Base-by-base conservation (phyloP, 2,888 invertebrate species). In the Caenorhabditis zanzibari region DNA sequence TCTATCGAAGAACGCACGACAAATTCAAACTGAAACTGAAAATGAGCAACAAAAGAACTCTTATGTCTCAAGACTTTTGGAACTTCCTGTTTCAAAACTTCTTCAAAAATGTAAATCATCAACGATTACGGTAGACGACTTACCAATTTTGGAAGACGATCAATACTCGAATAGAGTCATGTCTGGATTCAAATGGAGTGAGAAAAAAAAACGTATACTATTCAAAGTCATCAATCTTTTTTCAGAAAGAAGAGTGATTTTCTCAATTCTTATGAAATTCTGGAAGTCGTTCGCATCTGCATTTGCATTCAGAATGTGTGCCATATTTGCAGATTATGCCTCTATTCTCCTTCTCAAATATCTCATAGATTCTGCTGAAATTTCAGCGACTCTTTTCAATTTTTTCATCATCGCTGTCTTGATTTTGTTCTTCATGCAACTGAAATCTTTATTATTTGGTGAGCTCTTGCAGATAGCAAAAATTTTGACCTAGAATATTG, bases 101-200 rank as follows among this genome's bases (percentile, higher is more conserved):
- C 19, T 83, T 4, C 24, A 49, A n/a, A 74, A 83, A 59, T 74
- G 73, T 26, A 59, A 47, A 68, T 58, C 69, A 24, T 61, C 74
- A 3, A 64, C 52, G 12, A 79, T 79, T 44, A 79, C 74, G 19
- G 52, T 82, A 35, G 74, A 83, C 38, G 83, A 83, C 28, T 35
- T 83, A 9, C 74, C 83, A 7, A 52, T 58, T 26, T 52, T 83
- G 3, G 68, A 79, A 16, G 69, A 74, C 32, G 54, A 79, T 16
- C 74, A 83, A 19, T 59, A 64, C 26, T 71, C 74, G 6, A 32
- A 54, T 22, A 32, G 49, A 52, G 52, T 83, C 7, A 83, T 83
- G 77, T 74, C 69, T 44, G 83, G 83, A 38, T 75, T 71, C 41
- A 83, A 83, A 64, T 79, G 79, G 83, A 83, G 83, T 83, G 19